Base-by-base conservation (phyloP, 2,113 vertebrate species). In the Saimiri boliviensis region DNA sequence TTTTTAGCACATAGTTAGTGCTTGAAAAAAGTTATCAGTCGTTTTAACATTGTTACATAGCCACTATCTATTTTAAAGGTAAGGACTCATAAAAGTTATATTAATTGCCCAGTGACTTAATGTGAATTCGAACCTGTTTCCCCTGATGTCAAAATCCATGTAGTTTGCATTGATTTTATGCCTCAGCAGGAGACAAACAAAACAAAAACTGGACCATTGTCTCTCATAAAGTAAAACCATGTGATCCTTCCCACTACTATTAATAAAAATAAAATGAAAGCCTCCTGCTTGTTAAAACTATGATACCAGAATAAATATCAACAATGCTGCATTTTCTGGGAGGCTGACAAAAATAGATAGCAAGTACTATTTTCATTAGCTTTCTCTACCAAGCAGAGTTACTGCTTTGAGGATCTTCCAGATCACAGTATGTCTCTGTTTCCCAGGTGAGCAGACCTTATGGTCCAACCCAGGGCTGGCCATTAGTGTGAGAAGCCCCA, bases 401-500 rank as follows among this genome's bases (percentile, higher is more conserved):
- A 66, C 40, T 11, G 6, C 37, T 95, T 87, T 96, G 96, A 96
- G 42, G 86, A 35, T 81, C 84, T 93, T 97, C 93, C 87, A 97
- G 90, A 80, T 95, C 89, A 95, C 71, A 95, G 96, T 89, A 77
- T 77, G 94, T 76, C 60, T 86, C 89, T 74, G 84, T 92, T 96
- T 96, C 76, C 92, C 87, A 87, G 80, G 60, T 86, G 77, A 92
- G 89, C 52, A 13, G 89, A 91, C 84, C 89, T 93, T 93, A 92
- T 93, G 97, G 92, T 93, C 89, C 79, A 82, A 66, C 35, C 45
- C 85, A 47, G 27, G 1, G 1, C 21, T 40, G 35, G 45, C 42
- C 16, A 12, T 83, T 73, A 73, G 32, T 3, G 9, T 82, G 47
- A 91, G 76, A 85, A 66, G 6, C 66, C 87, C 68, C 49, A 63